Evolutionary conservation across 2,888 invertebrate genomes (phyloP).

Genomic region (Silvanus unidentatus): DNA sequence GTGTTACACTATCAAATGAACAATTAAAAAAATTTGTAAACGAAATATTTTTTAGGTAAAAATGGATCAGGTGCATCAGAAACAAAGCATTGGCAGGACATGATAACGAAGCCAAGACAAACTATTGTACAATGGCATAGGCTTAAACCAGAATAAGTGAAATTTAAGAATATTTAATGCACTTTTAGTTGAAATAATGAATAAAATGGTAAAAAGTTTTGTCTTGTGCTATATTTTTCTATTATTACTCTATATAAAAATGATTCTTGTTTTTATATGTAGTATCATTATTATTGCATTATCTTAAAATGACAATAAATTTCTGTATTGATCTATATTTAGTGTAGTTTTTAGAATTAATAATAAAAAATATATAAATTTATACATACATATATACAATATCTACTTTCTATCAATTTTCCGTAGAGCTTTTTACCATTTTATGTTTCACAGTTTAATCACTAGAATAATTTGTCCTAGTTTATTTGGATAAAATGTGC

Average conservation of each 20-base stretch:
- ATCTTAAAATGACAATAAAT: conserved; percentile 13
- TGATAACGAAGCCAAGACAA: conserved; percentile 95
- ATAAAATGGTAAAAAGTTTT: conserved; percentile 1
- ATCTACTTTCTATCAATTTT: no score
- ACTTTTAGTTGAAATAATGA: background rate
- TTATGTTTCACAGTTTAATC: no score
- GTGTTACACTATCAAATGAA: conserved; percentile 11
- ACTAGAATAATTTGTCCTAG: no score
- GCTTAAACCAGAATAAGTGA: conserved; percentile 79
- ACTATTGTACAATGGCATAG: conserved; percentile 97
- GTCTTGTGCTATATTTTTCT: no score
- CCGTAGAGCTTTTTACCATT: no score
- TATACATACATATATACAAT: no score
- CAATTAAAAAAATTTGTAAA: background rate
- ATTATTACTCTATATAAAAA: no score
- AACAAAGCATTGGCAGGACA: conserved; percentile 97
- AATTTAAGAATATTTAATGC: conserved; percentile 5
- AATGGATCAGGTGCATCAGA: conserved; percentile 92
- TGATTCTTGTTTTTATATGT: no score
- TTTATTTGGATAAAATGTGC: no score
- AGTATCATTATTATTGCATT: no score
- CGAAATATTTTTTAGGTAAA: conserved; percentile 63
- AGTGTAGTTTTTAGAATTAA: no score
- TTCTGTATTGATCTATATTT: conserved; percentile 4
- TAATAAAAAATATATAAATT: no score